phyloP scores from a whole-genome alignment of 1,140 invertebrate genomes.

The Drosophila simulans region DNA sequence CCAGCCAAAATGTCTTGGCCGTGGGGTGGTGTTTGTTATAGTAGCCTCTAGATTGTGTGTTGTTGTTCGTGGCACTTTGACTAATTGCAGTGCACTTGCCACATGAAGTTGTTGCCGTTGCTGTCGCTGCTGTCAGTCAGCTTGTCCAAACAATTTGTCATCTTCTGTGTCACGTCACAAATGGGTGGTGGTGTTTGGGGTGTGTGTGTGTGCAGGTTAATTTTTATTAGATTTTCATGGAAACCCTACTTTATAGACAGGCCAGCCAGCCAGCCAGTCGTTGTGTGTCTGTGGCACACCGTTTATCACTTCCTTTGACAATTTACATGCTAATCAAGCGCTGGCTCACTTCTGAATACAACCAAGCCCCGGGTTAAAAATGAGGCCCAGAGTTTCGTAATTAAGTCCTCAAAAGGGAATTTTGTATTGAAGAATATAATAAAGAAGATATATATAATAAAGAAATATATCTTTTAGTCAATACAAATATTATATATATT shows the following conservation, averaged over 20 bases:
- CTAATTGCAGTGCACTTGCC: conserved; percentile 79
- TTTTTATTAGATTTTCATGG: conserved; percentile 79
- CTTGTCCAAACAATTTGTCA: conserved; percentile 75
- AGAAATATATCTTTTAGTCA: no score
- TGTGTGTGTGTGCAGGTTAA: conserved; percentile 40
- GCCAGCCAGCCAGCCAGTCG: conserved; percentile 17
- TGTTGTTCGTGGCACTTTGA: conserved; percentile 69
- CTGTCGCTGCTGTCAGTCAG: conserved; percentile 67
- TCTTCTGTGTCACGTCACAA: conserved; percentile 78
- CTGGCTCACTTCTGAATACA: conserved; percentile 20
- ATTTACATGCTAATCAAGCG: conserved; percentile 78
- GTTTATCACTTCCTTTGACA: conserved; percentile 81
- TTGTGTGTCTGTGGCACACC: conserved; percentile 46
- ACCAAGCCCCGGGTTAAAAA: conserved; percentile 10
- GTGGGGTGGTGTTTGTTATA: conserved; percentile 29
- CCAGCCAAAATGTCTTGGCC: conserved; percentile 57
- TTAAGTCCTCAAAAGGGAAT: conserved; percentile 25
- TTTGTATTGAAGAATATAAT: background rate
- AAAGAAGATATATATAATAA: no score
- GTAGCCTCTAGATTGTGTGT: conserved; percentile 25
- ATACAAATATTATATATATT: no score
- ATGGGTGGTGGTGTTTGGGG: conserved; percentile 42
- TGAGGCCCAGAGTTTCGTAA: conserved; percentile 11
- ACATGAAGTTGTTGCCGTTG: conserved; percentile 61
- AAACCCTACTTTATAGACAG: conserved; percentile 47